Conservation (phyloP, 1,140 invertebrate genomes). For the Trinorchestia longiramus region DNA sequence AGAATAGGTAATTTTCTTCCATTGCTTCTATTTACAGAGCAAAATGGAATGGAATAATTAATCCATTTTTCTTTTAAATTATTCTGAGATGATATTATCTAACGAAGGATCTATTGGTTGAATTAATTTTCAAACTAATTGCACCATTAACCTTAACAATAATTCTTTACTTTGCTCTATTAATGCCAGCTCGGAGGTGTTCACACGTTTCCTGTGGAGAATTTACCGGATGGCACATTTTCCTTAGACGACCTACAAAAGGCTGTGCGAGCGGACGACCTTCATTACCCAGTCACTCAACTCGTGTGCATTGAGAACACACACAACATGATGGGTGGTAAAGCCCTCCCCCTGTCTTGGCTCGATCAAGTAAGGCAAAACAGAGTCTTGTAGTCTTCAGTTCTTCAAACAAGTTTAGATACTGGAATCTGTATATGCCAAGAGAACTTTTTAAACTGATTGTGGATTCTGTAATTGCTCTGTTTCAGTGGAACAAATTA, state of each 20-base stretch:
- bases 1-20: no score
- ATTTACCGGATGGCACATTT: slow-evolving; percentile 88
- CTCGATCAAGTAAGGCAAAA: slow-evolving; percentile 76
- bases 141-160: not conserved
- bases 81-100: no score
- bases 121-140: no score
- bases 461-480: no score
- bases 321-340: slow-evolving; percentile 89
- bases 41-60: no score
- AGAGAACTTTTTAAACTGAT: no score
- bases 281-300: slow-evolving; percentile 84
- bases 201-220: slow-evolving; percentile 79
- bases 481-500: no score
- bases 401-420: no score
- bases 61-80: no score
- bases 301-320: slow-evolving; percentile 92
- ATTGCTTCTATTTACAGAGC: no score
- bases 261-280: slow-evolving; percentile 77
- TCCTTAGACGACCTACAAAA: slow-evolving; percentile 78
- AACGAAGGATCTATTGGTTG: no score
- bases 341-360: slow-evolving; percentile 83
- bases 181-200: slow-evolving; percentile 74
- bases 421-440: no score
- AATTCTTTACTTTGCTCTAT: not conserved
- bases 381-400: not conserved